These are phyloP conservation scores for Cyprinodon diabolis DNA, from an alignment of 2,797 vertebrate genomes.

Conservation along the genomic window DNA sequence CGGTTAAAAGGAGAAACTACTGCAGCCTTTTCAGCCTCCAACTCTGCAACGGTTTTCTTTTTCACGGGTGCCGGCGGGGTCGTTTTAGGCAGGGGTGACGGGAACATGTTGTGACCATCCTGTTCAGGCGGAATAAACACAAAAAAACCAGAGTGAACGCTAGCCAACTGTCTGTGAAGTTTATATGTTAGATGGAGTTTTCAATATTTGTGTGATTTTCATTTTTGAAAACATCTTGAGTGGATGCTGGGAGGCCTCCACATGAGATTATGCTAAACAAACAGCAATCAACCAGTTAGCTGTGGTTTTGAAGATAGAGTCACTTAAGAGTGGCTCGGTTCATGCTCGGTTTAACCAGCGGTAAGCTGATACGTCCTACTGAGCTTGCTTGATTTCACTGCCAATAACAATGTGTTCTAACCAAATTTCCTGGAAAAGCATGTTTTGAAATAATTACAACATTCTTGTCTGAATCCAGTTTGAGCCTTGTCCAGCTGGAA, in stretches of 20 bases:
- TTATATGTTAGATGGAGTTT: conserved; percentile 65
- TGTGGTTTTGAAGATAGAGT: conserved; percentile 60
- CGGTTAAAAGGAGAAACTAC: conserved; percentile 72
- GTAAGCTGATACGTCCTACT: conserved; percentile 63
- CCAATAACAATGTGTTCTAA: conserved; percentile 67
- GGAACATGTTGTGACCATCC: conserved; percentile 81
- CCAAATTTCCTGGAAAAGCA: conserved; percentile 64
- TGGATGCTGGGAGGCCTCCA: conserved; percentile 30
- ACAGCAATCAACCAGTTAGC: conserved; percentile 66
- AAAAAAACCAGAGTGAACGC: not conserved
- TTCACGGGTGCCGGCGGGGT: conserved; percentile 63
- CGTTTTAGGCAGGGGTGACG: conserved; percentile 76
- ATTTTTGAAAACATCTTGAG: conserved; percentile 45
- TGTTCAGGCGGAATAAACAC: conserved; percentile 45
- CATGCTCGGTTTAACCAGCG: conserved; percentile 54
- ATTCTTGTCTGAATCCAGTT: conserved; percentile 51
- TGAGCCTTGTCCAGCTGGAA: conserved; percentile 47
- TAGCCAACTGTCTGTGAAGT: conserved; percentile 29
- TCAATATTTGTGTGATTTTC: conserved; percentile 31
- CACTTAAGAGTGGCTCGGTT: conserved; percentile 46
- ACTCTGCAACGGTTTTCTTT: conserved; percentile 66
- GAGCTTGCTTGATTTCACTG: conserved; percentile 58
- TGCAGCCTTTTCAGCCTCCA: conserved; percentile 71
- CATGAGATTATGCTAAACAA: conserved; percentile 58
- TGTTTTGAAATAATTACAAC: conserved; percentile 64